Base-by-base conservation (phyloP, 1,140 invertebrate species). In the Teleogryllus occipitalis region DNA sequence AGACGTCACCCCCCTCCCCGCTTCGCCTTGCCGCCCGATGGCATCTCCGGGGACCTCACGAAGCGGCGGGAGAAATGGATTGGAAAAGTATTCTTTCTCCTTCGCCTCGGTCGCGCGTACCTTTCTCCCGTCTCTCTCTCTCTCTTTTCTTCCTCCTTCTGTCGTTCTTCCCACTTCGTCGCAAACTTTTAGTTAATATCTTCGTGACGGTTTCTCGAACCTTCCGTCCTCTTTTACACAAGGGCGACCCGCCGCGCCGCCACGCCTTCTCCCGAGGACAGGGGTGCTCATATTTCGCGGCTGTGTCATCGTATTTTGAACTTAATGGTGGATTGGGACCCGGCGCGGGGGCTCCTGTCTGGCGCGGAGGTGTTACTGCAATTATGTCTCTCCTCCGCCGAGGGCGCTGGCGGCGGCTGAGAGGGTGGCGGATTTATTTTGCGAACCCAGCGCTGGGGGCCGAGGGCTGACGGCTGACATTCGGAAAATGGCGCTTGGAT, bases 31-130 rank as follows among this genome's bases (percentile, higher is more conserved):
- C 12, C 4, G 39, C 27, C 75, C 47, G 75, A 75, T 46, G 75
- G 27, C 7, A 75, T 75, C 75, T 75, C 75, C 8, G n/a, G 75
- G 47, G 75, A 39, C 15, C 7, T 48, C 14, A 76, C 75, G 46
- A 18, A 77, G 76, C 46, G 48, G 48, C 48, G 21, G 48, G 47
- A 39, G 76, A 77, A 77, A 77, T 77, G 76, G 76, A 77, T 77
- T 77, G 76, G 76, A 77, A 77, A 77, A 49, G 76, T 8, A 54
- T 8, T 54, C 49, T 54, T 54, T 54, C 49, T 54, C 49, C 15
- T 54, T 54, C 8, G 49, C 15, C 49, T 15, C 49, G 49, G 8
- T 54, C 8, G 8, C 10, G 8, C 48, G 7, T 22, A 49, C 76
- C 76, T 21, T 54, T 47, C 48, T 46, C 18, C 3, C 7, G 27